Conservation (phyloP, 64 coral and sea anemone species). For the Montipora sp. region DNA sequence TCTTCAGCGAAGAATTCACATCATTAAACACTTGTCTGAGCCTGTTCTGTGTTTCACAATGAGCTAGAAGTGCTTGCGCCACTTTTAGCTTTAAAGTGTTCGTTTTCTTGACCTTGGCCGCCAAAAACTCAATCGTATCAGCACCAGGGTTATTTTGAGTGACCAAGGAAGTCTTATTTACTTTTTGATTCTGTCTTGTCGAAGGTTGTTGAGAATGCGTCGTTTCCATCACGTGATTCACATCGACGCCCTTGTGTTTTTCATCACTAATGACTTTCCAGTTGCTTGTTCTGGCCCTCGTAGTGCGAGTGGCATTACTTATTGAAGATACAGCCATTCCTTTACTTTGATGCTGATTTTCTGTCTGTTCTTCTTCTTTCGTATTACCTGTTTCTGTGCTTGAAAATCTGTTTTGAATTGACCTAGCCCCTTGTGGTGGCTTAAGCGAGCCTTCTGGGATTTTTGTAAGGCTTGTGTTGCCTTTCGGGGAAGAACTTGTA, state of each 20-base stretch:
- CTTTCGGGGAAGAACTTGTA: neutral
- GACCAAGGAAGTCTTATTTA: neutral
- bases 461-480: neutral
- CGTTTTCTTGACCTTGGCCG: constrained; percentile 74
- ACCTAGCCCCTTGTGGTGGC: neutral
- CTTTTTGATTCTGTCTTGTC: neutral
- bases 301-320: neutral
- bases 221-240: neutral
- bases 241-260: neutral
- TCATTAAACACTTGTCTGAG: constrained; percentile 82
- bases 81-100: constrained; percentile 86
- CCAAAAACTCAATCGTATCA: constrained; percentile 51
- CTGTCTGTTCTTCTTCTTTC: neutral
- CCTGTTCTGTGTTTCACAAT: constrained; percentile 91
- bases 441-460: neutral
- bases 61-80: constrained; percentile 80
- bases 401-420: neutral
- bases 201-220: neutral
- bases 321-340: neutral
- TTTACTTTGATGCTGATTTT: neutral
- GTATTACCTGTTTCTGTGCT: neutral
- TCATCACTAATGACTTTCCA: neutral
- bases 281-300: neutral
- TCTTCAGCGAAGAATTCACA: constrained; percentile 79
- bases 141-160: neutral